Evolutionary conservation across 1,140 invertebrate genomes (phyloP).

Genomic region (Calephelis nemesis): DNA sequence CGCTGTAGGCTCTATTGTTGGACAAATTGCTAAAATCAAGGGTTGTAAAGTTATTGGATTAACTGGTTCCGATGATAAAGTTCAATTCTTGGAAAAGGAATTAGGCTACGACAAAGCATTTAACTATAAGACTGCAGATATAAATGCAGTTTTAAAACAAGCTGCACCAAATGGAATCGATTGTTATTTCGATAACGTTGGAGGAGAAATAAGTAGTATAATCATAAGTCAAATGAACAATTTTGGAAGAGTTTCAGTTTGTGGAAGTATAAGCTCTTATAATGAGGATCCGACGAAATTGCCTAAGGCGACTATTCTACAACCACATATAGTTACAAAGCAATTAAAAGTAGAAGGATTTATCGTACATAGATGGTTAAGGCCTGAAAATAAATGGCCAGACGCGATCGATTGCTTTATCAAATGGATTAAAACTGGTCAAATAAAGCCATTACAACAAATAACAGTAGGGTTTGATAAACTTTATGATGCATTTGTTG

Average conservation of each 20-base stretch:
- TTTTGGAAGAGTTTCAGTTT: no score
- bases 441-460: conserved; percentile 57
- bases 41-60: no score
- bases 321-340: conserved; percentile 1
- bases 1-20: conserved; percentile 41
- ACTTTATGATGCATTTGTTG: no score
- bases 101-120: conserved; percentile 19
- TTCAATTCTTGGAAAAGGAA: conserved; percentile 18
- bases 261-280: conserved; percentile 21
- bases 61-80: conserved; percentile 12
- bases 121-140: conserved; percentile 11
- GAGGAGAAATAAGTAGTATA: no score
- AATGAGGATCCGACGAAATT: conserved; percentile 9
- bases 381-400: conserved; percentile 36
- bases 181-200: no score
- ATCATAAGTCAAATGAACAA: no score
- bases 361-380: conserved; percentile 15
- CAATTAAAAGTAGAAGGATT: conserved; percentile 14
- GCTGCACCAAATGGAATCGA: no score
- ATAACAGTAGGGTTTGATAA: no score
- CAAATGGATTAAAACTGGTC: conserved; percentile 75
- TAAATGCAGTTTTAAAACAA: not conserved
- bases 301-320: conserved; percentile 20
- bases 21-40: no score
- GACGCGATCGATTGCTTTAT: conserved; percentile 64